These are phyloP conservation scores for Alcedo quadribrachys DNA, from an alignment of 2,797 vertebrate genomes.

Conservation along the genomic window DNA sequence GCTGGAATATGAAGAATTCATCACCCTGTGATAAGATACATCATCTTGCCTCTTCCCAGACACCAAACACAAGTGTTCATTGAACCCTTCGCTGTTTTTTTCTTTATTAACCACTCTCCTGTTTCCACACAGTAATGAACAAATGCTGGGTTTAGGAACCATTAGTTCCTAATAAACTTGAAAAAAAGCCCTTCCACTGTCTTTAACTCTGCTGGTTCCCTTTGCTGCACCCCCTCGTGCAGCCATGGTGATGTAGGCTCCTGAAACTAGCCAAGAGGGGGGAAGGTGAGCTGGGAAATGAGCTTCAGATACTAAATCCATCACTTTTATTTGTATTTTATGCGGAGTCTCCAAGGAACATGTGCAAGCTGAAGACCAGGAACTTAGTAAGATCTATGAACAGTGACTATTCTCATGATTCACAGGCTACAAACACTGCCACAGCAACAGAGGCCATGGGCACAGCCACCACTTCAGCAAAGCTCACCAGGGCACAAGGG, in stretches of 20 bases:
- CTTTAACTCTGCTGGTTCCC: neutral
- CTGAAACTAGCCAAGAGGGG: neutral
- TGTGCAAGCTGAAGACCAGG: fast-evolving
- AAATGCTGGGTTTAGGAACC: neutral
- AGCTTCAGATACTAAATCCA: neutral
- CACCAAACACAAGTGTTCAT: neutral
- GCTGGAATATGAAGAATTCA: constrained; percentile 41
- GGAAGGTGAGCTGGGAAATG: neutral
- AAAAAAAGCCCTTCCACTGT: neutral
- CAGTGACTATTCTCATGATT: neutral
- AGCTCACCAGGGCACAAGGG: neutral
- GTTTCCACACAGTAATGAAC: neutral
- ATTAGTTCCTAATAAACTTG: neutral
- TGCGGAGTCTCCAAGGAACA: fast-evolving
- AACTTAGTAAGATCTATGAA: neutral
- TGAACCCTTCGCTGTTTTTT: neutral
- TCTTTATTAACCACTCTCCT: neutral
- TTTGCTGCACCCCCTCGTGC: neutral
- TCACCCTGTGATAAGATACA: constrained; percentile 6
- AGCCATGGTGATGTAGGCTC: neutral
- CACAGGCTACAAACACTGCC: neutral
- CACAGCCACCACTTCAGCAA: neutral
- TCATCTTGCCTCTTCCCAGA: constrained; percentile 16
- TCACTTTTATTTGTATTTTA: neutral
- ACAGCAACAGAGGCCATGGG: neutral